These are phyloP conservation scores for Thaumetopoea pityocampa DNA, from an alignment of 1,140 invertebrate genomes.

Conservation along the genomic window DNA sequence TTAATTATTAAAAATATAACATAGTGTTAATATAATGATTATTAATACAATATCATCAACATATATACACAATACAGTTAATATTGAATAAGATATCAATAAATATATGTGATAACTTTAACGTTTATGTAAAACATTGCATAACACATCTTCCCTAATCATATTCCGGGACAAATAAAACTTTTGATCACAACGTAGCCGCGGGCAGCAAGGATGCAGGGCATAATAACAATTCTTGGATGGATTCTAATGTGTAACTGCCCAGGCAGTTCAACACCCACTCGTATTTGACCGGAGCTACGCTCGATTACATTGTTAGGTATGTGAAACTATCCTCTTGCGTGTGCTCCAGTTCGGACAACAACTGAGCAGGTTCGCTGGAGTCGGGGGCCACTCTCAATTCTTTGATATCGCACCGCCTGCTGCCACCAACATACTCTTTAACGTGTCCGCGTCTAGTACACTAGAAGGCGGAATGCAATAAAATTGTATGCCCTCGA, in stretches of 20 bases:
- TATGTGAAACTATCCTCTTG: too few species aligned
- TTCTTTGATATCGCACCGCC: constrained; percentile 31
- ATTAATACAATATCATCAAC: neutral
- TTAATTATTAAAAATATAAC: constrained; percentile 50
- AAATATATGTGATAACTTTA: too few species aligned
- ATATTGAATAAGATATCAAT: too few species aligned
- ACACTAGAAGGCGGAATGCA: constrained; percentile 54
- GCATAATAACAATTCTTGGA: constrained; percentile 50
- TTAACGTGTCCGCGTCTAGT: constrained; percentile 42
- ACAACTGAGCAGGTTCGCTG: constrained; percentile 29
- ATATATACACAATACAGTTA: too few species aligned
- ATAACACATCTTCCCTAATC: too few species aligned
- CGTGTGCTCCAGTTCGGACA: constrained; percentile 56
- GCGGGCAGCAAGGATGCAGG: constrained; percentile 42
- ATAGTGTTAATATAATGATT: constrained; percentile 32
- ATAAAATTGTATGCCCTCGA: constrained; percentile 56
- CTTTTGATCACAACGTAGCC: constrained; percentile 40
- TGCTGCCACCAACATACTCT: constrained; percentile 43
- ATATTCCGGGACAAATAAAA: constrained; percentile 32
- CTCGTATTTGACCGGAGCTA: constrained; percentile 68
- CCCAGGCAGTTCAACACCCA: constrained; percentile 65
- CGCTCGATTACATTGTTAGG: constrained; percentile 38
- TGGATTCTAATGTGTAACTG: constrained; percentile 38
- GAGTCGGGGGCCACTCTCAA: constrained; percentile 19
- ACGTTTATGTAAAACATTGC: too few species aligned